Evolutionary conservation across 2,888 invertebrate species (phyloP).

Genomic region (Chromoteleia sp.): DNA sequence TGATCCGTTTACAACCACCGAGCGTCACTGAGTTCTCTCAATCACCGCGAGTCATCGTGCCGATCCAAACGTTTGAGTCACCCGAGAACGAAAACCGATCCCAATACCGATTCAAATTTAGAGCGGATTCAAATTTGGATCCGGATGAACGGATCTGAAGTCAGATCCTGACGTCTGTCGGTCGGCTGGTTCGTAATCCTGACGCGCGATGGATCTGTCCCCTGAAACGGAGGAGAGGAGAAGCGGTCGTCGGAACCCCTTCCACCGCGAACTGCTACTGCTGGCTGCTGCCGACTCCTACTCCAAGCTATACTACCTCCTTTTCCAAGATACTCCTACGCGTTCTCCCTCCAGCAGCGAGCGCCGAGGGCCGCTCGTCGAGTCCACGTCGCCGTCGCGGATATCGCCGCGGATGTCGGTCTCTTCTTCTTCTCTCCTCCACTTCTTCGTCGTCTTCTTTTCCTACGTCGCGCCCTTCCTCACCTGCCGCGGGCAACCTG

Average conservation of each 20-base stretch:
- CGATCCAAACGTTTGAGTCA: too few relatives aligned
- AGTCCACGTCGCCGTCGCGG: slow-evolving; percentile 68
- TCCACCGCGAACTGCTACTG: slow-evolving; percentile 55
- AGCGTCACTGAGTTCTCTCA: too few relatives aligned
- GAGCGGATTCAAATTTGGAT: neutral
- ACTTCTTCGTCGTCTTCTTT: slow-evolving; percentile 41
- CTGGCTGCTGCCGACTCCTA: slow-evolving; percentile 60
- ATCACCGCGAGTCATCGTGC: too few relatives aligned
- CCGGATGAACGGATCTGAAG: neutral
- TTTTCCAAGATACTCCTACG: slow-evolving; percentile 70
- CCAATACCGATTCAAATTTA: too few relatives aligned
- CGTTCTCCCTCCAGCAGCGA: slow-evolving; percentile 69
- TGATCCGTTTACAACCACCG: too few relatives aligned
- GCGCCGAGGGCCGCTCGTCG: slow-evolving; percentile 17
- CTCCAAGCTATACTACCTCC: slow-evolving; percentile 56
- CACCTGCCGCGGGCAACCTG: slow-evolving; percentile 76
- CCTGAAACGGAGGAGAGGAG: slow-evolving; percentile 75
- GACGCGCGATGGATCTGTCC: slow-evolving; percentile 79
- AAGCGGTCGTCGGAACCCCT: slow-evolving; percentile 57
- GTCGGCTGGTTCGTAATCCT: slow-evolving; percentile 76
- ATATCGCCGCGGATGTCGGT: slow-evolving; percentile 76
- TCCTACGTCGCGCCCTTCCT: slow-evolving; percentile 73
- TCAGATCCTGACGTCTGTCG: slow-evolving; percentile 55
- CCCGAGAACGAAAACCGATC: too few relatives aligned
- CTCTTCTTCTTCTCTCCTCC: slow-evolving; percentile 73